Conservation (phyloP, 2,797 vertebrate species). For the Anguilla pacifica region DNA sequence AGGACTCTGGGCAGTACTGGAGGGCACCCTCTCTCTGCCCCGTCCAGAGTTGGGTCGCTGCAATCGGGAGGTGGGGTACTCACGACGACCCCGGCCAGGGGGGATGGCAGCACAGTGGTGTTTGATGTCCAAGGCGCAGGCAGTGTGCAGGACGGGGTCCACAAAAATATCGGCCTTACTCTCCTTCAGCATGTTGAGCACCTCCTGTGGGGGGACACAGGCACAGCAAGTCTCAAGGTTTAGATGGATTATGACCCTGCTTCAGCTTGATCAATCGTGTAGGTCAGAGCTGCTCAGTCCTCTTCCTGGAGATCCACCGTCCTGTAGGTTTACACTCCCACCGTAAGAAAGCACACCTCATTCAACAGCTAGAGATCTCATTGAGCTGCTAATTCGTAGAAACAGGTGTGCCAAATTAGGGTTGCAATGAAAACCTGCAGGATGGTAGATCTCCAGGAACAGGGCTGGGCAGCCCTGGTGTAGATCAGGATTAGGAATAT, state of each 20-base stretch:
- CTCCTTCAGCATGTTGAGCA: constrained; percentile 96
- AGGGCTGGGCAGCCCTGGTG: too few relatives aligned
- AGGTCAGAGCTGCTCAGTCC: too few relatives aligned
- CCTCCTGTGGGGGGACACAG: constrained; percentile 74
- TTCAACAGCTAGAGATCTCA: too few relatives aligned
- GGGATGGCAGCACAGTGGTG: constrained; percentile 96
- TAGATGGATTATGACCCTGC: background rate
- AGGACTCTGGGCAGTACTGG: background rate
- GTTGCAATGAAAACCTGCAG: too few relatives aligned
- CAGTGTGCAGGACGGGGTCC: constrained; percentile 94
- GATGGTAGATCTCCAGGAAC: too few relatives aligned
- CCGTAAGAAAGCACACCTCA: too few relatives aligned
- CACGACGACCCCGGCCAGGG: constrained; percentile 90
- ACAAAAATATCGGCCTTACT: constrained; percentile 98
- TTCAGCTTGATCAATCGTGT: background rate
- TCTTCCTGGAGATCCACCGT: too few relatives aligned
- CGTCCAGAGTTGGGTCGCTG: background rate
- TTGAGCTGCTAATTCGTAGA: too few relatives aligned
- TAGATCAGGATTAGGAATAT: background rate
- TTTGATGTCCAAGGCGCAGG: constrained; percentile 95
- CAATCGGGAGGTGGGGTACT: constrained; percentile 61
- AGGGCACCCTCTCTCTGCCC: background rate
- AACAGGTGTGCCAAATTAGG: too few relatives aligned
- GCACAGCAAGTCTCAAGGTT: background rate
- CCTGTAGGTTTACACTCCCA: too few relatives aligned